Base-by-base conservation (phyloP, 2,888 invertebrate species). In the Papilio demoleus region DNA sequence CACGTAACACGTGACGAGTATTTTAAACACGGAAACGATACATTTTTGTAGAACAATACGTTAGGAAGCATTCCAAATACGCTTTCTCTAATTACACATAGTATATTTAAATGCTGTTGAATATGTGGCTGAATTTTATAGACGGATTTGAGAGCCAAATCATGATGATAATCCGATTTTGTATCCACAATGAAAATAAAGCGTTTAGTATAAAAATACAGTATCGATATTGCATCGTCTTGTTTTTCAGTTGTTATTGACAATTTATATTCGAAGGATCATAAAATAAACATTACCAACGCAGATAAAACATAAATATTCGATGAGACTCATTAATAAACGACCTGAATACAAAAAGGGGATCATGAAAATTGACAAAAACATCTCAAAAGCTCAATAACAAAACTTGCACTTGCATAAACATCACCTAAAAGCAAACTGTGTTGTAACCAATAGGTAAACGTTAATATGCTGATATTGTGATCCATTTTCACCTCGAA, bases 281-380 rank as follows among this genome's bases (percentile, higher is more conserved):
- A 40, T 65, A 24, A 36, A 65, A 65, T 65, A 65, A 56, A 56
- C 53, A 56, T 65, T 27, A 65, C 40, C 40, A 38, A 5, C 38
- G 36, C 17, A 8, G 64, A 12, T 19, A 36, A 56, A 65, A 24
- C 12, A 65, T 65, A 42, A 65, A 65, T 65, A 65, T 65, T 65
- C 22, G 27, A 56, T 65, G 38, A 47, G n/a, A 31, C 31, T 47
- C 34, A n/a, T 14, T 22, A n/a, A 34, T 19, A 45, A 34, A 42
- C 50, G 42, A 9, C 6, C 14, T 14, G 24, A 36, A n/a, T 70
- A 56, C 53, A 31, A 56, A 53, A 27, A 8, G n/a, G 0, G 17
- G 8, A 22, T 47, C 34, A n/a, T 14, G 63, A 17, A 47, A 36
- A 47, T 22, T 47, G 12, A 22, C 47, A 22, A 11, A 19, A 34